Base-by-base conservation (phyloP, 2,113 vertebrate species). In the Corvus hawaiiensis region DNA sequence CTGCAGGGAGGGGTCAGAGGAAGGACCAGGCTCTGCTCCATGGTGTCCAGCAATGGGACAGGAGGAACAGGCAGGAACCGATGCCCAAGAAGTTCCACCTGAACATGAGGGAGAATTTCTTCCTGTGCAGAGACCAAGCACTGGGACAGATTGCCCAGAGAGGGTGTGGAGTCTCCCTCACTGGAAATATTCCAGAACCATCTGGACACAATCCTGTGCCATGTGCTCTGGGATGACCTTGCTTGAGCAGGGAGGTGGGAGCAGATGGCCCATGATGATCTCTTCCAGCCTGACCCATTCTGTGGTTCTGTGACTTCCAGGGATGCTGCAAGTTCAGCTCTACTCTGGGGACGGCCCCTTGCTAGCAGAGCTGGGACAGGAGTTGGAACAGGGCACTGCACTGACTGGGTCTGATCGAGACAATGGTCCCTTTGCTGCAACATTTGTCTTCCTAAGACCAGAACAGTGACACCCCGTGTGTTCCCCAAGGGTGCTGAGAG, bases 101-200 rank as follows among this genome's bases (percentile, higher is more conserved):
- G 69, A 23, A n/a, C 41, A 10, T 13, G 28, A 56, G 15, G 41
- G 27, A n/a, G 49, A 41, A 74, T 20, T 48, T 23, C 15, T 58
- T 20, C 0, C 35, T 67, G 13, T 32, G 44, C 16, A 58, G 43
- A 0, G 52, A 43, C 1, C 0, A 0, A 76, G 37, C 37, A 35
- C 37, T 43, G 20, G 35, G 2, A 48, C 28, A 1, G 48, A 37
- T 27, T 27, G 27, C 1, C 16, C 72, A 51, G 44, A 52, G 37
- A 52, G 0, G 32, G 6, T 44, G 26, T 27, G 54, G 21, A 44
- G 22, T 0, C 9, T 59, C 37, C 27, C 11, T 52, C 62, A 33
- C 7, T 59, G 72, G 32, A 59, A 3, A 3, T 51, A 15, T 22
- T 22, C 37, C 44, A 76, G 62, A 37, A 0, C 2, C 0, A 1